Evolutionary conservation across 1,140 invertebrate species (phyloP), one percentile per base, ranked within the genome.

Genomic region (Cryptotermes secundus): DNA sequence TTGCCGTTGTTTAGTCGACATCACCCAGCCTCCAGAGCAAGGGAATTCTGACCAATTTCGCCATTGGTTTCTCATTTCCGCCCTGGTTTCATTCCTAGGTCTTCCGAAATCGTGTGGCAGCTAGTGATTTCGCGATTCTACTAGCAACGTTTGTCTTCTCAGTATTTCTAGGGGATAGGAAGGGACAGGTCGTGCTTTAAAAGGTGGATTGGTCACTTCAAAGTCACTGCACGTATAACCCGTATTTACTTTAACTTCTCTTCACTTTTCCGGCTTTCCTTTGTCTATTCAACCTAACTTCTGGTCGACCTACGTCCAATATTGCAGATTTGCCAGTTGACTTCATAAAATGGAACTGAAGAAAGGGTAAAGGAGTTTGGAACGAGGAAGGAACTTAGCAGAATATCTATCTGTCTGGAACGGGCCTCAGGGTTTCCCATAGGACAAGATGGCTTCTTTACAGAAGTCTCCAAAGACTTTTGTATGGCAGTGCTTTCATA

Each of bases 241-340:
- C 26, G n/a, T 72, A 31, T 72, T 72, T 72, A 31, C 59, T 72
- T 72, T 72, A 72, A 72, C 59, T 72, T 72, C 31, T 1, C 45
- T 19, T 7, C 26, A n/a, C 59, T 72, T 72, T 3, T n/a, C 31
- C 59, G 1, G 26, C 19, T 59, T 59, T 26, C 53, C 53, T 16
- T 59, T 59, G 53, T 59, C 53, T 59, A 10, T 3, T 16, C n/a
- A 72, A 7, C 59, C 59, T 9, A 10, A 26, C n/a, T 26, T 26
- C 7, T 72, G 19, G 26, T 72, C 59, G 26, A 72, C 59, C 59
- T 72, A 72, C 26, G 59, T 72, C 59, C 59, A 31, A 7, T n/a
- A 72, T 31, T 72, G 59, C 59, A 72, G 59, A 72, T 72, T 72
- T 72, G 59, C 59, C 59, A 14, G 59, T 72, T 72, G 59, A 72